Evolutionary conservation across 2,797 vertebrate species (phyloP).

Genomic region (Mus minutoides): DNA sequence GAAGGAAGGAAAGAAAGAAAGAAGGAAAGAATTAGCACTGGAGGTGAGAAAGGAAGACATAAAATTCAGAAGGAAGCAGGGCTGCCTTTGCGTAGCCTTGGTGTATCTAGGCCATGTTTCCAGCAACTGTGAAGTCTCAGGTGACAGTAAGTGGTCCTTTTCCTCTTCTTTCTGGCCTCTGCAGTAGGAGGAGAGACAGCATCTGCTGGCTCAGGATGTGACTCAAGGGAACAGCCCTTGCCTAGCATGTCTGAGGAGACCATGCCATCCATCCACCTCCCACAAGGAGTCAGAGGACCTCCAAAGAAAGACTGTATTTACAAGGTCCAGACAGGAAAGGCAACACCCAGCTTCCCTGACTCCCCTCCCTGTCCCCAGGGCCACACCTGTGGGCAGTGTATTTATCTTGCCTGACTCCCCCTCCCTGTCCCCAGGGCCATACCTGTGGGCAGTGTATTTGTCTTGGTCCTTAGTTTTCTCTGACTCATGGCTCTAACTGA

Average conservation of each 20-base stretch:
- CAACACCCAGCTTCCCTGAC: background rate
- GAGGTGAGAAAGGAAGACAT: background rate
- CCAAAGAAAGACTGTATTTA: background rate
- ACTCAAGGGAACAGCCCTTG: background rate
- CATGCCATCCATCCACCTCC: background rate
- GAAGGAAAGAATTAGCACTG: background rate
- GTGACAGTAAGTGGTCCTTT: background rate
- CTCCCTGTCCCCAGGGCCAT: background rate
- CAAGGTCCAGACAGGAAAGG: background rate
- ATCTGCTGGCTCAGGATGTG: background rate
- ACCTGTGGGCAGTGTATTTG: background rate
- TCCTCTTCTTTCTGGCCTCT: background rate
- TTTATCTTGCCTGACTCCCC: no score
- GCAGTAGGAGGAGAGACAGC: background rate
- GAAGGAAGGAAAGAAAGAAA: background rate
- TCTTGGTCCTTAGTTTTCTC: slow-evolving; percentile 12
- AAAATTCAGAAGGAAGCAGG: background rate
- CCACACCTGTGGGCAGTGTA: background rate
- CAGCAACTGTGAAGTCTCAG: background rate
- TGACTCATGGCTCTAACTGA: slow-evolving; percentile 42
- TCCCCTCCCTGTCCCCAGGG: background rate
- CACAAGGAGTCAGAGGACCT: background rate
- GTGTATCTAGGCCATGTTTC: background rate
- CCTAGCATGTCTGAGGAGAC: background rate
- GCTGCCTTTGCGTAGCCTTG: background rate